Evolutionary conservation across 2,888 invertebrate species (phyloP).

Genomic region (Drosophila anceps): DNA sequence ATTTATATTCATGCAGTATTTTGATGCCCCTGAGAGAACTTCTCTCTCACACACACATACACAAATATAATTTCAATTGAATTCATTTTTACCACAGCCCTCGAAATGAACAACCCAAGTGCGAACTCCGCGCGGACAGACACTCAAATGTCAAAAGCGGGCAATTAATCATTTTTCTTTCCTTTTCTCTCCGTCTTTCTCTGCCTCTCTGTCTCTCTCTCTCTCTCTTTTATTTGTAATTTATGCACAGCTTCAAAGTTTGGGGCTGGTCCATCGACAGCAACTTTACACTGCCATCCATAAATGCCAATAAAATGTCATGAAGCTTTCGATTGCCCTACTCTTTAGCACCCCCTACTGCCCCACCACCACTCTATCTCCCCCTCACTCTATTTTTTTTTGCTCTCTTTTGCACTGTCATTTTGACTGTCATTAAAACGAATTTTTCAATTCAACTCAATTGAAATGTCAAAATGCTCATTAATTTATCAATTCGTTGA

Average conservation of each 20-base stretch:
- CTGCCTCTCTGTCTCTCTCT: neutral
- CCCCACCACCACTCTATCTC: neutral
- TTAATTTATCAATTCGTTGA: constrained; percentile 70
- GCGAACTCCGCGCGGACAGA: constrained; percentile 16
- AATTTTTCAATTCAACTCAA: constrained; percentile 67
- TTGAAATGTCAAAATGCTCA: constrained; percentile 71
- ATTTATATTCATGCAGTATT: constrained; percentile 2
- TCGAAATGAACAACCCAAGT: constrained; percentile 7
- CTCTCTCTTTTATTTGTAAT: constrained; percentile 47
- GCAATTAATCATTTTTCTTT: constrained; percentile 70
- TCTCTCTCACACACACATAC: neutral
- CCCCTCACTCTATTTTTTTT: neutral
- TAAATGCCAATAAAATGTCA: constrained; percentile 65
- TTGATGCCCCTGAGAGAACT: neutral
- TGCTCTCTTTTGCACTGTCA: constrained; percentile 12
- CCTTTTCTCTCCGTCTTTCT: neutral
- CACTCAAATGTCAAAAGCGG: constrained; percentile 46
- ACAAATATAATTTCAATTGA: constrained; percentile 48
- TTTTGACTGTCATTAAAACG: constrained; percentile 58
- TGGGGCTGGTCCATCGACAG: constrained; percentile 34
- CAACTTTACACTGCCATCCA: constrained; percentile 49
- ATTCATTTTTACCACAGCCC: constrained; percentile 21
- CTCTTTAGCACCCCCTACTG: neutral
- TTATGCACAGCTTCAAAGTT: constrained; percentile 57
- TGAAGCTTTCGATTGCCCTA: constrained; percentile 25